These are phyloP conservation scores for Callinectes sapidus DNA, from an alignment of 2,888 invertebrate genomes.

Conservation along the genomic window DNA sequence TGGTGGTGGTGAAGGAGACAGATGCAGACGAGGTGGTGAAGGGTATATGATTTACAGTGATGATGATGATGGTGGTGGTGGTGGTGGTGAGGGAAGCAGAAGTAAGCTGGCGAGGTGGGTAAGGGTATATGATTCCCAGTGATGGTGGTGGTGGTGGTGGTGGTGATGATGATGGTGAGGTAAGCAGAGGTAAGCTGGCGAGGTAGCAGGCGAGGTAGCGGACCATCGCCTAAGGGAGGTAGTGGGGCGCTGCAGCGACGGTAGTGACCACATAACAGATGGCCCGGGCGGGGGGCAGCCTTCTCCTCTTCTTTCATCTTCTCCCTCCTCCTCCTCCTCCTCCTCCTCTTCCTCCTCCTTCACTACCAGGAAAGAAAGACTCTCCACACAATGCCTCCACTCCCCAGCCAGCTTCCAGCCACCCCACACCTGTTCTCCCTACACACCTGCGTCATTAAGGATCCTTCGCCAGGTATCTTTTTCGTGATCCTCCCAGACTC, in stretches of 20 bases:
- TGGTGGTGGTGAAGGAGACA: neutral
- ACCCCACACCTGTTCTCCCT: neutral
- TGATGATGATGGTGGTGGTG: slow-evolving; percentile 21
- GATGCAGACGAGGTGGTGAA: no score
- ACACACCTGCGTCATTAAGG: slow-evolving; percentile 10
- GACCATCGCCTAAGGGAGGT: neutral
- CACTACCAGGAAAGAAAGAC: slow-evolving; percentile 27
- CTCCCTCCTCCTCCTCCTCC: neutral
- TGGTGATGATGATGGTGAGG: neutral
- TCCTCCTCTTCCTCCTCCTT: slow-evolving; percentile 18
- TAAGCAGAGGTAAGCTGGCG: neutral
- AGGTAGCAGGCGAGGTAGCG: neutral
- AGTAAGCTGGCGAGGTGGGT: neutral
- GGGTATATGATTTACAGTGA: neutral
- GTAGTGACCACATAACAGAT: slow-evolving; percentile 48
- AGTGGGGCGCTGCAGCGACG: slow-evolving; percentile 6
- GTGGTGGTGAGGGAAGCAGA: neutral
- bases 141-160: no score
- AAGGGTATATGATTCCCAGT: no score
- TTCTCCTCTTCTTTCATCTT: slow-evolving; percentile 21
- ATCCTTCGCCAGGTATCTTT: neutral
- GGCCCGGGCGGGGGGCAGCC: slow-evolving; percentile 13
- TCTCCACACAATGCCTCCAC: slow-evolving; percentile 14
- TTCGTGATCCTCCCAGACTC: neutral
- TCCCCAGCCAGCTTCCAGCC: neutral